Evolutionary conservation across 2,888 invertebrate species (phyloP).

Genomic region (Euclidia mi): DNA sequence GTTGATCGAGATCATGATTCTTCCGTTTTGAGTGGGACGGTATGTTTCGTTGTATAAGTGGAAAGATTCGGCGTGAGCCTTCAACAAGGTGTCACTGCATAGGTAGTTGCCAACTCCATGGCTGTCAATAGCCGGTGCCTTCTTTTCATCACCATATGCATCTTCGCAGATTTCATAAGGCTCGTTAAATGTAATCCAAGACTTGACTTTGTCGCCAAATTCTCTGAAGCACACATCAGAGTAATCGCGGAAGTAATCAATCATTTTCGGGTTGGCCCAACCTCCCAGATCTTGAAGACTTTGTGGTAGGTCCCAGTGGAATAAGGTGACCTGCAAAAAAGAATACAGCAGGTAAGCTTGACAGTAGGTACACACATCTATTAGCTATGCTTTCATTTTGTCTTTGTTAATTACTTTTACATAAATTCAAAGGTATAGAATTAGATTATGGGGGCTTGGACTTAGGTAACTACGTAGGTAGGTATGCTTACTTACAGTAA

Average conservation of each 20-base stretch:
- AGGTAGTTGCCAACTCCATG: constrained; percentile 91
- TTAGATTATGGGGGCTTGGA: no score
- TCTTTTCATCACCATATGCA: constrained; percentile 87
- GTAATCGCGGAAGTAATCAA: constrained; percentile 89
- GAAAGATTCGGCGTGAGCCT: constrained; percentile 92
- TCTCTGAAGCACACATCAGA: constrained; percentile 87
- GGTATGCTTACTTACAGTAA: no score
- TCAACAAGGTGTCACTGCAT: constrained; percentile 91
- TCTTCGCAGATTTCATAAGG: constrained; percentile 89
- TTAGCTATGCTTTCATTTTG: no score
- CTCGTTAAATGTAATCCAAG: constrained; percentile 93
- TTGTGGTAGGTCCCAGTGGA: constrained; percentile 93
- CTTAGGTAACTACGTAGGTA: no score
- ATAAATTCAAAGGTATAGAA: no score
- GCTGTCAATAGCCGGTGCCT: constrained; percentile 88
- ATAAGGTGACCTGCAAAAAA: constrained; percentile 90
- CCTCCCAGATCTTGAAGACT: constrained; percentile 89
- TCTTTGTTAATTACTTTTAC: no score
- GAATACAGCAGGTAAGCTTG: no score
- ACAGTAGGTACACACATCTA: no score
- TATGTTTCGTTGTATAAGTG: constrained; percentile 91
- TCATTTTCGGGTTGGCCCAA: constrained; percentile 88
- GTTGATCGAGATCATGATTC: constrained; percentile 88
- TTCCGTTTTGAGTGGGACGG: constrained; percentile 87
- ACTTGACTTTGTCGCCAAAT: constrained; percentile 90